Conservation (phyloP, 2,113 vertebrate species). For the Vicugna pacos region DNA sequence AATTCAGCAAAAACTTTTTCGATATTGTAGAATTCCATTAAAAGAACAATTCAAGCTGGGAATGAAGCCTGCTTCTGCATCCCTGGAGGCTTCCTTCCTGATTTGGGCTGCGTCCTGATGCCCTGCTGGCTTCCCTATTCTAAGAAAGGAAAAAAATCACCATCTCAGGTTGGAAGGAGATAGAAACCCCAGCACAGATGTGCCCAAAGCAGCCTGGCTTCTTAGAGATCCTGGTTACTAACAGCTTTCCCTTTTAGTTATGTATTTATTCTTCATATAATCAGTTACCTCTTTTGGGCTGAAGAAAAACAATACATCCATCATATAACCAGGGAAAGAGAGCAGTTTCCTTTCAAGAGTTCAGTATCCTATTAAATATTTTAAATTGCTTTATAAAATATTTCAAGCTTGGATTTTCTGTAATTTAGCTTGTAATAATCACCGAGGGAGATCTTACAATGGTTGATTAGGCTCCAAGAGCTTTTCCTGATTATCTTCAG, state of each 20-base stretch:
- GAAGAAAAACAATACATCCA: background rate
- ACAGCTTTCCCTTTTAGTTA: constrained; percentile 15
- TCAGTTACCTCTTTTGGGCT: background rate
- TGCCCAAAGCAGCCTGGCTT: background rate
- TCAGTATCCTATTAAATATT: constrained; percentile 37
- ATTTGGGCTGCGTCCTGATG: background rate
- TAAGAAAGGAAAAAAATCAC: background rate
- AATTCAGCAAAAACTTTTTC: constrained; percentile 40
- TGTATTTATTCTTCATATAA: constrained; percentile 41
- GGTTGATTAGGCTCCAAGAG: background rate
- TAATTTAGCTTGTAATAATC: constrained; percentile 34
- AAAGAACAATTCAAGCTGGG: constrained; percentile 64
- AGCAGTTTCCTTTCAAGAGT: background rate
- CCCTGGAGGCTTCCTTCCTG: background rate
- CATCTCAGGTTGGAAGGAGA: background rate
- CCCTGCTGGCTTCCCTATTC: background rate
- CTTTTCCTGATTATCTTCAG: constrained; percentile 11
- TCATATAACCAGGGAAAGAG: background rate
- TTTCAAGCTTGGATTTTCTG: constrained; percentile 29
- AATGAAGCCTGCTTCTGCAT: background rate
- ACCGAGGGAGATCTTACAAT: background rate
- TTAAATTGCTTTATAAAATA: constrained; percentile 54
- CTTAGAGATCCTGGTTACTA: background rate
- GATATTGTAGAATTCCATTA: constrained; percentile 53
- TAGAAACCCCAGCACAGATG: background rate